These are phyloP conservation scores for Oegoconia quadripuncta DNA, from an alignment of 2,888 invertebrate species.

Conservation along the genomic window DNA sequence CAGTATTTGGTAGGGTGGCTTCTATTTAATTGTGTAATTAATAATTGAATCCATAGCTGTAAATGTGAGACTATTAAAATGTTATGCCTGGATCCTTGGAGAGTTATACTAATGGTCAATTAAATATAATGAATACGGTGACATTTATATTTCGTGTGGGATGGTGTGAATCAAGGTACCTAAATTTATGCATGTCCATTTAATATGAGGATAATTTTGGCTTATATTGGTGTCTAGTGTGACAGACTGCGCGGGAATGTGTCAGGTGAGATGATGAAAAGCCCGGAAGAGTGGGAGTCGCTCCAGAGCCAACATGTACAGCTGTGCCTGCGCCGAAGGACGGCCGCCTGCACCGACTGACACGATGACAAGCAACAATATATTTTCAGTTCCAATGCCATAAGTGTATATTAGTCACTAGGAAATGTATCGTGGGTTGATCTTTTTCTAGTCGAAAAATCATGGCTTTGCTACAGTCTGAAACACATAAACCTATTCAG, in stretches of 20 bases:
- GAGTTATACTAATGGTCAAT: slow-evolving; percentile 22
- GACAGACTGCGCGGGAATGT: slow-evolving; percentile 5
- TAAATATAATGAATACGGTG: slow-evolving; percentile 25
- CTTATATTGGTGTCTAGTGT: too few relatives aligned
- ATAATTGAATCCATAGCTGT: too few relatives aligned
- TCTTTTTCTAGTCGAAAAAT: too few relatives aligned
- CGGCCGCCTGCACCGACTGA: slow-evolving; percentile 26
- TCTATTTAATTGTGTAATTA: too few relatives aligned
- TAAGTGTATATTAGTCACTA: too few relatives aligned
- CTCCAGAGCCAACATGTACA: slow-evolving; percentile 18
- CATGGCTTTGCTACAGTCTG: too few relatives aligned
- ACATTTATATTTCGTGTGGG: slow-evolving; percentile 11
- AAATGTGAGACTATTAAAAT: slow-evolving; percentile 13
- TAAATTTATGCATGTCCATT: too few relatives aligned
- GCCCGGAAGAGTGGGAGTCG: slow-evolving; percentile 5
- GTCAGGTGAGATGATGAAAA: slow-evolving; percentile 26
- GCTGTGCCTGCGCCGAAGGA: slow-evolving; percentile 37
- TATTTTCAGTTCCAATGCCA: slow-evolving; percentile 47
- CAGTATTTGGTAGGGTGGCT: too few relatives aligned
- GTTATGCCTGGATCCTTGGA: slow-evolving; percentile 13
- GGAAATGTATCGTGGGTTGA: too few relatives aligned
- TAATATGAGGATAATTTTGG: slow-evolving; percentile 3
- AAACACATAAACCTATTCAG: too few relatives aligned
- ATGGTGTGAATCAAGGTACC: slow-evolving; percentile 15
- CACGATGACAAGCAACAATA: slow-evolving; percentile 35